Evolutionary conservation across 2,113 vertebrate genomes (phyloP).

Genomic region (Lasiurus cinereus): DNA sequence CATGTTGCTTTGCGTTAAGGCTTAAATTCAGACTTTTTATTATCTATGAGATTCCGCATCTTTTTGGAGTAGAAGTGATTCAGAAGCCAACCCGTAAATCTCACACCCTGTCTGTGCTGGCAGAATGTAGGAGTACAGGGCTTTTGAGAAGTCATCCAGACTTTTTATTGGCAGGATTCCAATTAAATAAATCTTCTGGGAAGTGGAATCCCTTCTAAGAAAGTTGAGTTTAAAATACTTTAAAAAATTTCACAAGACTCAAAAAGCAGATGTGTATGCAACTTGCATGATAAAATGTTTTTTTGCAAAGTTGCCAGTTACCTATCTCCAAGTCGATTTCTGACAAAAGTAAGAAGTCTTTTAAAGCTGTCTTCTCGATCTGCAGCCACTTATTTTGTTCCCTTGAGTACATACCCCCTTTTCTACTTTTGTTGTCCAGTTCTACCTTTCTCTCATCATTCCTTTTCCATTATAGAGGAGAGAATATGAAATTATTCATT

Average conservation of each 20-base stretch:
- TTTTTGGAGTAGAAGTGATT: not conserved
- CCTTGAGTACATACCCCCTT: not conserved
- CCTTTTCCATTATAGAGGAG: not conserved
- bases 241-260: not conserved
- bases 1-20: not conserved
- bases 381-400: not conserved
- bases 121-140: not conserved
- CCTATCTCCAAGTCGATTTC: not conserved
- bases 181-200: not conserved
- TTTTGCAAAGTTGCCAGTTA: not conserved
- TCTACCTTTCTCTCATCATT: not conserved
- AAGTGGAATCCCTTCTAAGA: constrained; percentile 38
- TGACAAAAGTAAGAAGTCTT: not conserved
- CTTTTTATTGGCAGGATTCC: not conserved
- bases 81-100: constrained; percentile 1
- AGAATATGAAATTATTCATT: not conserved
- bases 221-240: constrained; percentile 51
- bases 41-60: not conserved
- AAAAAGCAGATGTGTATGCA: not conserved
- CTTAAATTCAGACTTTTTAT: not conserved
- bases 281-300: not conserved
- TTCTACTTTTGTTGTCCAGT: not conserved
- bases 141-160: not conserved
- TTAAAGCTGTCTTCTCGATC: not conserved
- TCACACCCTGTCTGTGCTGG: not conserved